Base-by-base conservation (phyloP, 2,113 vertebrate species). In the Beaufortia kweichowensis region DNA sequence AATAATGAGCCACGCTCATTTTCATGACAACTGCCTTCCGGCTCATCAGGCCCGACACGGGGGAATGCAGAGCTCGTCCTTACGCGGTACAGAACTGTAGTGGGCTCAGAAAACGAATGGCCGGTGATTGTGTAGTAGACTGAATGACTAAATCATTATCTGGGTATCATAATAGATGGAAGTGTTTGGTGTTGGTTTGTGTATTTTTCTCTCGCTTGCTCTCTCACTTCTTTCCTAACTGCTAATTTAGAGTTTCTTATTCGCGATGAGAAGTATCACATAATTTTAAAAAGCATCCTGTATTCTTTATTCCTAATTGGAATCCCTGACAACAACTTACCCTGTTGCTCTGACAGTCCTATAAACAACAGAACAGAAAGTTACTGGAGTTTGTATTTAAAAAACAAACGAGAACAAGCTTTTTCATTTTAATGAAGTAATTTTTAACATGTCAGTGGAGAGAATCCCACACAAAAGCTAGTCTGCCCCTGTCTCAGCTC, bases 1-100 rank as follows among this genome's bases (percentile, higher is more conserved):
- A 85, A 88, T 89, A 89, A 91, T 91, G 88, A 91, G 90, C 80
- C 85, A 85, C 79, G 78, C 85, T 90, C 86, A 89, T 90, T 90
- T 87, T 87, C 87, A 83, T 89, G 90, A 91, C 89, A 88, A 86
- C 87, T 87, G 24, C 84, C 87, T 88, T 85, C 86, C 77, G 87
- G 88, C 88, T 91, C 89, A 91, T 91, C 90, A 90, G 79, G 78
- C 84, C 66, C 56, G 17, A 60, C 48, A 50, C 21, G 59, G 67
- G 14, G 48, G 55, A 72, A 50, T 28, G 14, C 26, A 60, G 62
- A 78, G 67, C 26, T n/a, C 46, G 17, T 86, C 24, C 56, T 73
- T 35, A 61, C 10, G 26, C n/a, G 17, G 55, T 1, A 2, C 57
- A 73, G 26, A 61, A 43, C 35, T 21, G 23, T 43, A 39, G 35